Conservation (phyloP, 2,113 vertebrate genomes). For the Sterna hirundo region DNA sequence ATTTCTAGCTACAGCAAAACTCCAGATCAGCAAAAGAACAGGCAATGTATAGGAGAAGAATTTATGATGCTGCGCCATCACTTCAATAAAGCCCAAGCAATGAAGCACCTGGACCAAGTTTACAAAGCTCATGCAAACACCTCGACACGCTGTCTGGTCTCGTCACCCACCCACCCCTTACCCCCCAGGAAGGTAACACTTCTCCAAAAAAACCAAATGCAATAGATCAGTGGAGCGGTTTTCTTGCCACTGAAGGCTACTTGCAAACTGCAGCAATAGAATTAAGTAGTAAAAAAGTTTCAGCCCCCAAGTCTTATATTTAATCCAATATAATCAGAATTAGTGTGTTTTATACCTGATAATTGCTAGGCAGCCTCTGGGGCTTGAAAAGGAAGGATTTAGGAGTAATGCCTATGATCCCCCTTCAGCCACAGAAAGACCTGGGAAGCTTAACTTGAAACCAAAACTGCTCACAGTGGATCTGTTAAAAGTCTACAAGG, state of each 20-base stretch:
- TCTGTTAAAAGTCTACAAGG: not conserved
- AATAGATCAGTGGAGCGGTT: not conserved
- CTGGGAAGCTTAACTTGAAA: not conserved
- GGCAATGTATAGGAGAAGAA: not conserved
- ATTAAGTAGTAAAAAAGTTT: not conserved
- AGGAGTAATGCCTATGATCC: not conserved
- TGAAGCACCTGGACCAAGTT: not conserved
- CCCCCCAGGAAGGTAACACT: not conserved
- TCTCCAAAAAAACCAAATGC: not conserved
- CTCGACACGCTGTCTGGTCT: not conserved
- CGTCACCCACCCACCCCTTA: not conserved
- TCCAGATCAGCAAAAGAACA: not conserved
- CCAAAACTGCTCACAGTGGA: not conserved
- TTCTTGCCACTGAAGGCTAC: not conserved
- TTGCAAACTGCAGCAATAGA: not conserved
- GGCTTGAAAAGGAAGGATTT: not conserved
- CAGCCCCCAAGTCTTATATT: not conserved
- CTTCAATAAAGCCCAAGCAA: not conserved
- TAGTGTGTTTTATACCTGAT: not conserved
- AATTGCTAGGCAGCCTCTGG: not conserved
- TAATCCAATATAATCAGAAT: not conserved
- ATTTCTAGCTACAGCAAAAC: not conserved
- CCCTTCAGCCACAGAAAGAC: not conserved
- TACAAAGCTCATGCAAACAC: not conserved
- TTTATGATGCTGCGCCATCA: not conserved